These are phyloP conservation scores for Idaea biselata DNA, from an alignment of 2,888 invertebrate genomes.

Conservation along the genomic window DNA sequence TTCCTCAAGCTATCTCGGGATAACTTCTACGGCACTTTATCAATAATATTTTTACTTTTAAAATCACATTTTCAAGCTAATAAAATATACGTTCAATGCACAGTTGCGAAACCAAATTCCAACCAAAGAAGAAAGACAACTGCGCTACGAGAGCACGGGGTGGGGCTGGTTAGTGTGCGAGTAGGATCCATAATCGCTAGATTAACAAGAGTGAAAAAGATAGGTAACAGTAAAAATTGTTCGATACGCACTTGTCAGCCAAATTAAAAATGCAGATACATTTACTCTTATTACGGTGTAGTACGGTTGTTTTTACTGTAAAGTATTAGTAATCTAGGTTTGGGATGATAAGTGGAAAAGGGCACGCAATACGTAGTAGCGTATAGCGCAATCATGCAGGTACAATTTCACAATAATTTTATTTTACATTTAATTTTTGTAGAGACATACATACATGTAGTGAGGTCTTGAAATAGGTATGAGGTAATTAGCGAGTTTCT, in stretches of 20 bases:
- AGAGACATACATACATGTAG: not conserved
- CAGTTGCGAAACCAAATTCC: constrained; percentile 51
- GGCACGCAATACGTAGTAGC: constrained; percentile 2
- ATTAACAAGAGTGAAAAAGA: constrained; percentile 41
- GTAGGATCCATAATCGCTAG: constrained; percentile 20
- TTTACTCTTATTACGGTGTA: not conserved
- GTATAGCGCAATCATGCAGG: not conserved
- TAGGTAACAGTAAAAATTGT: constrained; percentile 44
- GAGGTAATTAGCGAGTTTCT: not conserved
- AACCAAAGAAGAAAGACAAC: constrained; percentile 46
- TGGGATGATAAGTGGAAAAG: constrained; percentile 8
- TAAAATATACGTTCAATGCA: constrained; percentile 33
- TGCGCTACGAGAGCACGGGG: constrained; percentile 44
- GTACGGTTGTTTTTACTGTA: constrained; percentile 12
- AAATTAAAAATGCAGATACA: constrained; percentile 10
- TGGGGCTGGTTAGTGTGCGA: constrained; percentile 42
- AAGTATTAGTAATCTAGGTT: not conserved
- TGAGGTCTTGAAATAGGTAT: not conserved
- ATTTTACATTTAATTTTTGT: too few relatives aligned
- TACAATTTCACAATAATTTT: not conserved
- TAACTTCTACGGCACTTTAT: not conserved
- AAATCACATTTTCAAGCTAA: constrained; percentile 16
- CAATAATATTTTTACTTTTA: not conserved
- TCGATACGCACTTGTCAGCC: constrained; percentile 38
- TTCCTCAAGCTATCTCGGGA: not conserved